These are phyloP conservation scores for Synanthedon myopaeformis DNA, from an alignment of 2,888 invertebrate species.

Conservation along the genomic window DNA sequence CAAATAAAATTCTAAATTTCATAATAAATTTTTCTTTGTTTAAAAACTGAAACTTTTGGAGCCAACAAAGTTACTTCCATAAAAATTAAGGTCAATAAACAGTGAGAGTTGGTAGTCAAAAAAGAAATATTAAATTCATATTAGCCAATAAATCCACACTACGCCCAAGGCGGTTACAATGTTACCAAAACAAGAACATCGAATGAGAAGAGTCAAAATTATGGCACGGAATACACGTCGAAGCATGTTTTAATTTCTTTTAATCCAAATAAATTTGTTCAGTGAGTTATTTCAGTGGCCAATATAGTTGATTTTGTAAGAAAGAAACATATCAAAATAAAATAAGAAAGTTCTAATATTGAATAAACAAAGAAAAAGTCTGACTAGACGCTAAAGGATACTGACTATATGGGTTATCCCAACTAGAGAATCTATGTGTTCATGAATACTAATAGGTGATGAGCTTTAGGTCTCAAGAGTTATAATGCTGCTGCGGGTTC, in stretches of 20 bases:
- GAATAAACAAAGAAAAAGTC: too few species aligned
- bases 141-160: slow-evolving; percentile 6
- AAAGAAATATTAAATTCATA: slow-evolving; percentile 30
- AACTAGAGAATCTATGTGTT: too few species aligned
- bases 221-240: not conserved
- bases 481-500: too few species aligned
- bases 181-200: slow-evolving; percentile 22
- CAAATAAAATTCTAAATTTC: too few species aligned
- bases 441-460: too few species aligned
- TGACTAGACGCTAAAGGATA: too few species aligned
- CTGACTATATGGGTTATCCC: too few species aligned
- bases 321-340: too few species aligned
- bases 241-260: not conserved
- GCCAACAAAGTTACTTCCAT: not conserved
- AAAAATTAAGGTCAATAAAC: not conserved
- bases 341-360: too few species aligned
- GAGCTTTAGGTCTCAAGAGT: too few species aligned
- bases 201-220: not conserved
- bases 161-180: slow-evolving; percentile 32
- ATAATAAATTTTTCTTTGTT: too few species aligned
- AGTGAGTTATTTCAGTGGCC: slow-evolving; percentile 23
- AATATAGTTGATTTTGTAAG: not conserved
- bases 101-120: slow-evolving; percentile 13
- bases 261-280: slow-evolving; percentile 24
- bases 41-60: not conserved